Conservation (phyloP, 2,797 vertebrate genomes). For the Manis pentadactyla region DNA sequence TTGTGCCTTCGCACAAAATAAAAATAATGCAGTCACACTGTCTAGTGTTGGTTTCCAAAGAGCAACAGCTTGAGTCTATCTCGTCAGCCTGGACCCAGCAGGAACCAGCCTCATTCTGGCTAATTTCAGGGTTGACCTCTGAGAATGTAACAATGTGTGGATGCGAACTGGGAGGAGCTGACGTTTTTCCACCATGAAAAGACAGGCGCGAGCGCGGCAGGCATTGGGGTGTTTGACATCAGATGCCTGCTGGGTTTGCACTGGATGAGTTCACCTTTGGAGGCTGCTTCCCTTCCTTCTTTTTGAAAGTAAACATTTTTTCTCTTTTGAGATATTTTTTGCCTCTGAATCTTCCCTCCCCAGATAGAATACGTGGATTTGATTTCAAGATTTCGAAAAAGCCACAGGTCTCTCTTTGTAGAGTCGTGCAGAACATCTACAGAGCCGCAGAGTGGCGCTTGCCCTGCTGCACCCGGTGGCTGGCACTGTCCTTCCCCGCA, state of each 20-base stretch:
- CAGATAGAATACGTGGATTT: neutral
- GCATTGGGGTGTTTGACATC: too few species aligned
- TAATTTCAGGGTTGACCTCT: neutral
- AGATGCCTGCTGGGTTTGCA: neutral
- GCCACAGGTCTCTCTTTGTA: neutral
- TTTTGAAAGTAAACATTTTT: neutral
- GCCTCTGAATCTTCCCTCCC: neutral
- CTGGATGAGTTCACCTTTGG: neutral
- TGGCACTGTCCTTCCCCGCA: rapidly evolving
- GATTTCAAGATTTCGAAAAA: neutral
- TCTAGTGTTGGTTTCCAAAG: neutral
- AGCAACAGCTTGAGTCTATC: neutral
- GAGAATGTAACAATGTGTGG: neutral
- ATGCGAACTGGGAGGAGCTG: neutral
- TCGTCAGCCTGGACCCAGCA: neutral
- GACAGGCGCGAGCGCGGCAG: neutral
- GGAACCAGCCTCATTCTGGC: neutral
- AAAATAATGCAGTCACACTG: neutral
- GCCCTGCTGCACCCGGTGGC: neutral
- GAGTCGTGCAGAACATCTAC: neutral
- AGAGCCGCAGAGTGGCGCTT: neutral
- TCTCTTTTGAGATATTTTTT: neutral
- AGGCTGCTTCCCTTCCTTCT: neutral
- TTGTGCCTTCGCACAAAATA: neutral
- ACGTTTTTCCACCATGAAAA: neutral